Base-by-base conservation (phyloP, 1,140 invertebrate genomes). In the Sycophila sp. region DNA sequence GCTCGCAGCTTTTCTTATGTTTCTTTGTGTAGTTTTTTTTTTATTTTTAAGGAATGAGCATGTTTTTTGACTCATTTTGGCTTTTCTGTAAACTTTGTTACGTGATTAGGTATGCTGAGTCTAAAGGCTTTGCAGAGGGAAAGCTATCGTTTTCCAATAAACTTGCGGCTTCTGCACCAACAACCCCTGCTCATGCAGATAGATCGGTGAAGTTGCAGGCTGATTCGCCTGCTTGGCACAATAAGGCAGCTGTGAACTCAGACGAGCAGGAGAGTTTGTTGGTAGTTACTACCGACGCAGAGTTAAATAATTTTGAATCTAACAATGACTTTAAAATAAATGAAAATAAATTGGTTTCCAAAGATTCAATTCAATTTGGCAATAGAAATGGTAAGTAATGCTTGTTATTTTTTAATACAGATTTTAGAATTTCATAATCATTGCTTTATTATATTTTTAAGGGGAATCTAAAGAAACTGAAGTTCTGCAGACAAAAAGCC, bases 101-200 rank as follows among this genome's bases (percentile, higher is more conserved):
- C 19, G 19, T 19, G 3, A 24, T 40, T 51, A 42, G 38, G 49
- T 47, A 72, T 58, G 38, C 13, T 1, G 64, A 77, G 75, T 38
- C 77, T 75, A 38, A 76, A 34, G 65, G 75, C 51, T 51, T 68
- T 11, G 7, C 67, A 28, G 36, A 53, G 13, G 24, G 68, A 73
- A 42, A 56, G 15, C 49, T 38, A 8, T 2, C 45, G 6, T 56
- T 36, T 42, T 7, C 30, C 10, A 71, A 58, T 26, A 67, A 66
- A 72, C 34, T 67, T 7, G n/a, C 42, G 2, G 1, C 32, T 42
- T 72, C 70, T n/a, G 32, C 26, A 28, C 56, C 63, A 62, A 24
- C 55, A 36, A 67, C 63, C 17, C 62, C 64, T 8, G 34, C 56
- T 0, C 45, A 59, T 22, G 15, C 6, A 28, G 63, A 67, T 8